phyloP scores from a whole-genome alignment of 2,113 vertebrate genomes.

The Meles meles region DNA sequence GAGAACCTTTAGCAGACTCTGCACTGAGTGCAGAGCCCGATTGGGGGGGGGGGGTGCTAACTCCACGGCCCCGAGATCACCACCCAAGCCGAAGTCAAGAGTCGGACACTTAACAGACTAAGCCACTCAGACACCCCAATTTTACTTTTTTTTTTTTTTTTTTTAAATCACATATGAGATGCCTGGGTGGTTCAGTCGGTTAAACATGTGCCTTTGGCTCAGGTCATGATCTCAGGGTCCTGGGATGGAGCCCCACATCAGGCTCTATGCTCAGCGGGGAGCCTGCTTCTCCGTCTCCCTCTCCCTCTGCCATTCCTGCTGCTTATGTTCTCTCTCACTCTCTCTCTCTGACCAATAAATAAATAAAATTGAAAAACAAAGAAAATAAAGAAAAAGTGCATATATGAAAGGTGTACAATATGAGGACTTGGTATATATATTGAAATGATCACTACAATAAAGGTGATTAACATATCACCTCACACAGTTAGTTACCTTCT shows the following conservation, averaged over 20 bases:
- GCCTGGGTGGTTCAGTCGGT: neutral
- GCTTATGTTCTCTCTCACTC: neutral
- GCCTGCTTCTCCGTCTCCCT: neutral
- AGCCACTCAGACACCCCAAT: neutral
- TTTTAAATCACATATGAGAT: too few relatives aligned
- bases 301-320: neutral
- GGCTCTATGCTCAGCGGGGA: neutral
- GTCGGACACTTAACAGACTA: neutral
- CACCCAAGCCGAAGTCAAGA: neutral
- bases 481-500: neutral
- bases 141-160: neutral
- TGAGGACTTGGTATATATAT: neutral
- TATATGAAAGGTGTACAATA: neutral
- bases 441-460: neutral
- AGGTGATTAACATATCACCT: neutral
- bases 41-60: neutral
- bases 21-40: neutral
- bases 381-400: neutral
- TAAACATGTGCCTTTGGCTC: neutral
- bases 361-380: too few relatives aligned
- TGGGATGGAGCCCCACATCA: accelerated
- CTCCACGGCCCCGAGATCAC: neutral
- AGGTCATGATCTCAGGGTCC: neutral
- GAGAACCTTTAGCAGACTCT: neutral
- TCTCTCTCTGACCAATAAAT: too few relatives aligned